Conservation (phyloP, 2,113 vertebrate genomes). For the Burhinus bistriatus region DNA sequence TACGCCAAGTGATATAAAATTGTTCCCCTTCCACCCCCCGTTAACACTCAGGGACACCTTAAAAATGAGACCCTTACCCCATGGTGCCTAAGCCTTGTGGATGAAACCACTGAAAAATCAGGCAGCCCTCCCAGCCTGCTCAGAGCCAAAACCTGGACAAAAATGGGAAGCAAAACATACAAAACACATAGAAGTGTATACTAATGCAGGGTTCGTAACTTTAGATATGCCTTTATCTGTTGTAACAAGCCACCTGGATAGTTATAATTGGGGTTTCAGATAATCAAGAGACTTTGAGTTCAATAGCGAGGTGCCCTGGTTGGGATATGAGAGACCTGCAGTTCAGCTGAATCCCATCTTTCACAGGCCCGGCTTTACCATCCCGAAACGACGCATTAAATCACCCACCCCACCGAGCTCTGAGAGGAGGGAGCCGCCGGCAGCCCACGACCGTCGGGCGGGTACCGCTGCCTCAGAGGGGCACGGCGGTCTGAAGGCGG, state of each 20-base stretch:
- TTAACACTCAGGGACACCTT: neutral
- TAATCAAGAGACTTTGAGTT: neutral
- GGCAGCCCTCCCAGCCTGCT: neutral
- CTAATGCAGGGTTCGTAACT: neutral
- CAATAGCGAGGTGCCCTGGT: neutral
- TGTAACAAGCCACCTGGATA: neutral
- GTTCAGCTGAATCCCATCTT: neutral
- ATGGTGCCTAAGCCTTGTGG: neutral
- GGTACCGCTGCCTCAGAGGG: neutral
- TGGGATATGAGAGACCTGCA: neutral
- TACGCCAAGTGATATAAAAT: neutral
- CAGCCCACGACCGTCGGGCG: neutral
- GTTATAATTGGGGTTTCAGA: neutral
- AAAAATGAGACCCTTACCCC: neutral
- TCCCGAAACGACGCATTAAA: neutral
- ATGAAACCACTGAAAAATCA: neutral
- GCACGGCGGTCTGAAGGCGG: neutral
- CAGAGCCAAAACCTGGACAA: neutral
- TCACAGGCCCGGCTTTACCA: neutral
- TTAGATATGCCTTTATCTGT: neutral
- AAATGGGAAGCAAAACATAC: neutral
- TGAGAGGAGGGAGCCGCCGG: neutral
- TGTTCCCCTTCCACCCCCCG: neutral
- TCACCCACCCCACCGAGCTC: accelerated
- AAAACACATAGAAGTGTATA: accelerated